Percentiles rank a stretch among this genome's conserved stretches.
Conservation (phyloP, 2,113 vertebrate genomes). For the Atractosteus spatula region DNA sequence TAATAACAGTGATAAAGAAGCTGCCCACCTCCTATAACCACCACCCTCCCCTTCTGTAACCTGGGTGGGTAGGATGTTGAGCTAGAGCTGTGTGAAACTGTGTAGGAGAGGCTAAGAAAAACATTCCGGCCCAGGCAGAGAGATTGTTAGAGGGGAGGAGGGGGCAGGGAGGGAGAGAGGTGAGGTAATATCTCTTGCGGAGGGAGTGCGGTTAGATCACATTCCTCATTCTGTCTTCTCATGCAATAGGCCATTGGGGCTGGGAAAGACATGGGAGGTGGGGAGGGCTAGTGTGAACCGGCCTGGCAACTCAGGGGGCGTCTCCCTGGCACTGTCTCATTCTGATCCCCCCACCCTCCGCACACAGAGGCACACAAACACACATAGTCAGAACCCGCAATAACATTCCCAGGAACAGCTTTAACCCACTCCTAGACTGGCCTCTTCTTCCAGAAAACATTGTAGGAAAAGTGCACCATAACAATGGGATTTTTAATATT, state of each 20-base stretch:
- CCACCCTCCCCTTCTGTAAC: constrained; percentile 28
- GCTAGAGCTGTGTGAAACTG: constrained; percentile 62
- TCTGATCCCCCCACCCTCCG: constrained; percentile 5
- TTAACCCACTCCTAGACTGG: background rate
- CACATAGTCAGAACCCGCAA: background rate
- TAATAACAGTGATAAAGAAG: constrained; percentile 17
- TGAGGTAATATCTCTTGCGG: constrained; percentile 51
- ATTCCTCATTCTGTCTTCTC: constrained; percentile 70
- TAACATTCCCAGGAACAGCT: background rate
- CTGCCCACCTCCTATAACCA: constrained; percentile 10
- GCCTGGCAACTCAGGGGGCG: constrained; percentile 40
- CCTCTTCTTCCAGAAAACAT: background rate
- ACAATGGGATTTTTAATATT: too few relatives aligned
- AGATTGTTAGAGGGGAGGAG: constrained; percentile 55
- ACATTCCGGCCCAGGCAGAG: constrained; percentile 55
- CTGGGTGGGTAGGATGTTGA: constrained; percentile 35
- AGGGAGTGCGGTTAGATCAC: constrained; percentile 63
- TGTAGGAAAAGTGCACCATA: background rate
- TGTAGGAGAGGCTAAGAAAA: constrained; percentile 82
- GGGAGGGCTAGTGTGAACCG: constrained; percentile 48
- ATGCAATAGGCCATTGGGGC: constrained; percentile 58
- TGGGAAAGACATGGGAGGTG: constrained; percentile 46
- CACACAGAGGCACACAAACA: constrained; percentile 7
- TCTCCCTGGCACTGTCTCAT: constrained; percentile 32
- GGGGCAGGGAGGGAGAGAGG: constrained; percentile 41